Percentiles rank a stretch among this genome's conserved stretches.
Evolutionary conservation across 1,140 invertebrate genomes (phyloP).

Genomic region (Philotrypesis tridentata): DNA sequence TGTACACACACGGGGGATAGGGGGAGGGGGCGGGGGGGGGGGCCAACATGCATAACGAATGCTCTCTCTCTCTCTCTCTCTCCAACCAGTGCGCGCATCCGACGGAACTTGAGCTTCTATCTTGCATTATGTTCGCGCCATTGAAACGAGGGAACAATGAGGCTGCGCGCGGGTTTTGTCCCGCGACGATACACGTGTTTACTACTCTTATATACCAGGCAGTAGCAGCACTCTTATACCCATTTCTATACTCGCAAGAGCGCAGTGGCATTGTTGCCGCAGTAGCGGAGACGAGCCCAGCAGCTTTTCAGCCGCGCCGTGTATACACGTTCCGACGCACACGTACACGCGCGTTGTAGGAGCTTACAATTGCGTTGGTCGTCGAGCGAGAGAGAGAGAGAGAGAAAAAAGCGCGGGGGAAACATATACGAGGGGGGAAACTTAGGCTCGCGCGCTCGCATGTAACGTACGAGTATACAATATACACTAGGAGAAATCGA

Average conservation of each 20-base stretch:
- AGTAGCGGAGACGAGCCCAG: background rate
- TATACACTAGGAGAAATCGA: conserved; percentile 29
- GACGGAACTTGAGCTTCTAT: conserved; percentile 51
- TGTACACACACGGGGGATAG: background rate
- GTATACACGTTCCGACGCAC: background rate
- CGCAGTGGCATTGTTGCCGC: background rate
- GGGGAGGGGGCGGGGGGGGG: background rate
- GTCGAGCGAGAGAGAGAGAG: background rate
- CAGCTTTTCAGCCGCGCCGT: background rate
- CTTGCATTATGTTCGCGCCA: conserved; percentile 58
- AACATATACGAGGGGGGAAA: too few relatives aligned
- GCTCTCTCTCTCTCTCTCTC: background rate
- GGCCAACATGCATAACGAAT: background rate
- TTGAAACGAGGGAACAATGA: conserved; percentile 59
- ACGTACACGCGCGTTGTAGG: background rate
- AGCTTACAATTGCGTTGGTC: too few relatives aligned
- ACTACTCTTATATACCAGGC: background rate
- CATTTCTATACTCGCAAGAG: background rate
- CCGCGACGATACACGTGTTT: conserved; percentile 39
- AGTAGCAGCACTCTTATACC: background rate
- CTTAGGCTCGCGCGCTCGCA: background rate
- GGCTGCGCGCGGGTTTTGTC: conserved; percentile 57
- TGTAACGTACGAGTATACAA: too few relatives aligned
- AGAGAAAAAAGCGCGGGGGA: conserved; percentile 1
- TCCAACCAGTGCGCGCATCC: conserved; percentile 37